Evolutionary conservation across 1,140 invertebrate species (phyloP), one percentile per base, ranked within the genome.

Genomic region (Tenebrio molitor): DNA sequence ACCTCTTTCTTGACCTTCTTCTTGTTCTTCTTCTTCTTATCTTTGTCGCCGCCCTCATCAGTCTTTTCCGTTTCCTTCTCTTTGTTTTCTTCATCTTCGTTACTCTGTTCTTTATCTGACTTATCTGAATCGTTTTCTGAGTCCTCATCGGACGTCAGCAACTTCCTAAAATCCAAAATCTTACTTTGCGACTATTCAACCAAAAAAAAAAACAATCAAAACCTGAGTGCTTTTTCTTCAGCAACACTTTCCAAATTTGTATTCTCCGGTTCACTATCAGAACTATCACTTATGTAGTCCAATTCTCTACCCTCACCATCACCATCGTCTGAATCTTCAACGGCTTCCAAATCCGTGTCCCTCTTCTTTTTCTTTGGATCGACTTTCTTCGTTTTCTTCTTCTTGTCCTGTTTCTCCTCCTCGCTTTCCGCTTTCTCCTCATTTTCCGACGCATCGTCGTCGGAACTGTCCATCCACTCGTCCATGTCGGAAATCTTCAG

Each of bases 321-420:
- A 0, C 96, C 96, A 84, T 98, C 96, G 85, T 98, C 96, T 80
- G 95, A 97, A 83, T 99, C 97, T 84, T 99, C 96, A 63, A 94
- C 89, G 0, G 95, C 95, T 80, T 97, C 95, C 76, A 93, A 91
- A 78, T 97, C 92, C 0, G 95, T 90, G 72, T 88, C 88, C 70
- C 91, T 86, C 66, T 90, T 91, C 79, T 95, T 94, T 81, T 88
- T 87, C 63, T 83, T 77, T 2, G 68, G 16, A 53, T 58, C 66
- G 64, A 46, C 70, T 75, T 19, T 71, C 71, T 62, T 71, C 58
- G 21, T 23, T 23, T 78, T 77, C 8, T 90, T 93, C 68, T 91
- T 90, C 69, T 89, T 88, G 39, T 90, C 89, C 58, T 89, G 86
- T 33, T 89, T 88, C 72, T 92, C 90, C 14, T 89, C 89, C 67